phyloP scores from a whole-genome alignment of 2,888 invertebrate genomes.

The Eupsilia transversa region DNA sequence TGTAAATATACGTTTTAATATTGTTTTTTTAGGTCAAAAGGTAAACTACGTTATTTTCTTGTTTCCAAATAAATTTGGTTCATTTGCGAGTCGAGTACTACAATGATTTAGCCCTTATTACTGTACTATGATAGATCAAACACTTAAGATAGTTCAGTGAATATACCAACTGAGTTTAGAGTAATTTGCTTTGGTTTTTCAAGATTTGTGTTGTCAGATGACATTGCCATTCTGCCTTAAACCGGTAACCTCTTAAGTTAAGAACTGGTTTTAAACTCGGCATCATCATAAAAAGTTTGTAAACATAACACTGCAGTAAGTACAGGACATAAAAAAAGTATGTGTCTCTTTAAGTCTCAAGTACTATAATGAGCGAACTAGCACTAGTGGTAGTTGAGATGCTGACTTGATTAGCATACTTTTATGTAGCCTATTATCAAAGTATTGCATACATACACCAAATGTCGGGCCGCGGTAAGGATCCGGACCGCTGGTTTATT shows the following conservation, averaged over 20 bases:
- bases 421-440: background rate
- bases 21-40: slow-evolving; percentile 52
- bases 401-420: background rate
- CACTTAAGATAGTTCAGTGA: background rate
- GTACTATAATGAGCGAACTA: too few relatives aligned
- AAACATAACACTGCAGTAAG: background rate
- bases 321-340: too few relatives aligned
- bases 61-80: background rate
- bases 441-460: background rate
- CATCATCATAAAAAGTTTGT: background rate
- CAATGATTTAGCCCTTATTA: background rate
- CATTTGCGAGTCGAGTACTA: background rate
- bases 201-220: background rate
- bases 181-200: background rate
- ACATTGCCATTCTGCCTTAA: slow-evolving; percentile 17
- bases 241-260: slow-evolving; percentile 18
- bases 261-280: slow-evolving; percentile 16
- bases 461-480: too few relatives aligned
- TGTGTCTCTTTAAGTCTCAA: background rate
- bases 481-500: too few relatives aligned
- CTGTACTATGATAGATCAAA: background rate
- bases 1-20: slow-evolving; percentile 81
- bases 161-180: background rate
- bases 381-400: too few relatives aligned
- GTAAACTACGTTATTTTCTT: slow-evolving; percentile 8